Base-by-base conservation (phyloP, 2,113 vertebrate genomes). In the Alectura lathami region DNA sequence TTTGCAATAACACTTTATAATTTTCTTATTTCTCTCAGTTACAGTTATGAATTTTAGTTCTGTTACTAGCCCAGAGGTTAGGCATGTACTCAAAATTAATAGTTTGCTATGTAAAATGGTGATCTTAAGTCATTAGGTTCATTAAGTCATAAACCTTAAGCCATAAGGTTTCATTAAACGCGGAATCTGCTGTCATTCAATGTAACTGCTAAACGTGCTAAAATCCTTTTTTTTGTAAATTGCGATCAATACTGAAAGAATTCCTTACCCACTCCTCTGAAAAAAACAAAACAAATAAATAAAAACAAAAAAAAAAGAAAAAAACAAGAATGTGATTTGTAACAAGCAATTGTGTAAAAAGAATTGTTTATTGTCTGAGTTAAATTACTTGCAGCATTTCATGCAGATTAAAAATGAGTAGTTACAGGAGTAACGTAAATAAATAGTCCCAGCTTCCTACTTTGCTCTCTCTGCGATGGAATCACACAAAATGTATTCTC, bases 341-440 rank as follows among this genome's bases (percentile, higher is more conserved):
- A 91, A 57, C 85, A 87, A 83, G 14, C 13, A 87, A 88, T 85
- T 69, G 36, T 27, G 30, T 80, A 43, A 90, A 42, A 87, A 64
- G 2, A 34, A 60, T n/a, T 26, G 24, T 43, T 70, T 77, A 60
- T 32, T 54, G n/a, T 27, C 62, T 30, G 63, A 87, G 54, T 72
- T 57, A 78, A 95, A 88, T 63, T 70, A 89, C 91, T 81, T 38
- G 70, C 64, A 93, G 36, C 67, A 70, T 93, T 94, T 96, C 63
- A 54, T n/a, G 43, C 17, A 80, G 64, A 89, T 56, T 60, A 82
- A 82, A 91, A 45, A 54, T 23, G n/a, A 43, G 48, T 72, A 81
- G 48, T 70, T 43, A 68, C 32, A 69, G 42, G 40, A 68, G 32
- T 51, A 75, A 60, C 54, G n/a, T n/a, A 85, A 95, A 89, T 34